Conservation (phyloP, 2,113 vertebrate species). For the Oryzias celebensis region DNA sequence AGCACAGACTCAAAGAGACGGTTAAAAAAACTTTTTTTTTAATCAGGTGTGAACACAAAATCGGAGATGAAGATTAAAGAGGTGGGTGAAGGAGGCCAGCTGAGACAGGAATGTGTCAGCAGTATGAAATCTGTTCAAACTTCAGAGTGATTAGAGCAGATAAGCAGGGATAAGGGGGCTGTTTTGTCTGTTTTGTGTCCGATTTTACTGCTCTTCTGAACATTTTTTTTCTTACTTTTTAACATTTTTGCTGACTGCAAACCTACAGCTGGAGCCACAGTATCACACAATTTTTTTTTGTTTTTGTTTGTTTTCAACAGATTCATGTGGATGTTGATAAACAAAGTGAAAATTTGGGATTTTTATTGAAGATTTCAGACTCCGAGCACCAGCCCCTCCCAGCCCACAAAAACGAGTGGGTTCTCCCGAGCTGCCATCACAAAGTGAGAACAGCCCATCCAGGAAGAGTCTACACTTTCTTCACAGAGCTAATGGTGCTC, state of each 20-base stretch:
- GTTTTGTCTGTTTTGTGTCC: slow-evolving; percentile 40
- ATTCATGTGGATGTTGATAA: no score
- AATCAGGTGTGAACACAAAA: slow-evolving; percentile 50
- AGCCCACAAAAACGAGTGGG: no score
- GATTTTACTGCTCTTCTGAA: slow-evolving; percentile 55
- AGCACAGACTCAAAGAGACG: slow-evolving; percentile 12
- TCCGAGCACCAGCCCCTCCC: no score
- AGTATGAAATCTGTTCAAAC: slow-evolving; percentile 29
- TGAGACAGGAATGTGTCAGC: slow-evolving; percentile 25
- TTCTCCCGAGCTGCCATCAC: no score
- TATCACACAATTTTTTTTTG: no score
- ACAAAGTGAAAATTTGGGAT: no score
- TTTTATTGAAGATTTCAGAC: no score
- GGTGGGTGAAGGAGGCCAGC: neutral
- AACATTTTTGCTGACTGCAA: slow-evolving; percentile 42
- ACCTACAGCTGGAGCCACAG: no score
- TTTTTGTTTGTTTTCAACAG: no score
- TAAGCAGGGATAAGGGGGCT: slow-evolving; percentile 24
- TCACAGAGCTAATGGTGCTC: no score
- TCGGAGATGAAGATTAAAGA: slow-evolving; percentile 8
- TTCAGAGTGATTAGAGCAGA: slow-evolving; percentile 48
- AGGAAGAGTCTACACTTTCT: no score
- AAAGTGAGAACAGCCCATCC: no score
- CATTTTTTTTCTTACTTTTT: slow-evolving; percentile 51
- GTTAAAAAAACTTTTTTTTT: slow-evolving; percentile 17